Conservation (phyloP, 2,888 invertebrate genomes). For the Onthophagus sagittarius region DNA sequence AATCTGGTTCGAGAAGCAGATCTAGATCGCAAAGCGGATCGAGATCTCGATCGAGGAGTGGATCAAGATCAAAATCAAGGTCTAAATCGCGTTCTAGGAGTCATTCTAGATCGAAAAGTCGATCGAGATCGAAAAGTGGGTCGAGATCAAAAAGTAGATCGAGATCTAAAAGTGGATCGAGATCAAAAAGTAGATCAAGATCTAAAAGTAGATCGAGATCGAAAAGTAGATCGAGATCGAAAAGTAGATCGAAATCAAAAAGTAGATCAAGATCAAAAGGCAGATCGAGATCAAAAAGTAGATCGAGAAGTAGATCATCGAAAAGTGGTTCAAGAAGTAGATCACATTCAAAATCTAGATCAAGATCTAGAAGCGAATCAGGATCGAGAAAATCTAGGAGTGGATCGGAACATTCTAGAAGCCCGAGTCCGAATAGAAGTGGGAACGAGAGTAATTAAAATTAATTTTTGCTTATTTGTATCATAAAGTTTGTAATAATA, state of each 20-base stretch:
- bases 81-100: conserved; percentile 48
- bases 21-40: conserved; percentile 49
- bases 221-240: conserved; percentile 37
- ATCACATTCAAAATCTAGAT: conserved; percentile 32
- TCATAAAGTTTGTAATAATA: too few species aligned
- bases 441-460: neutral
- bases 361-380: conserved; percentile 35
- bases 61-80: conserved; percentile 48
- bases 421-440: conserved; percentile 39
- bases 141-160: conserved; percentile 43
- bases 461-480: neutral
- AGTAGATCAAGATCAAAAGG: conserved; percentile 39
- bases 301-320: conserved; percentile 28
- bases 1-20: conserved; percentile 39
- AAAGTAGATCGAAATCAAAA: conserved; percentile 30
- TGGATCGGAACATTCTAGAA: conserved; percentile 30
- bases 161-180: conserved; percentile 43
- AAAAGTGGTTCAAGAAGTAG: conserved; percentile 32
- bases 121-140: conserved; percentile 32
- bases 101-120: conserved; percentile 39
- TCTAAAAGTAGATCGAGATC: conserved; percentile 44
- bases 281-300: conserved; percentile 44
- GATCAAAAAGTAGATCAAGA: conserved; percentile 34
- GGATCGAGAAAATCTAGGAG: conserved; percentile 45
- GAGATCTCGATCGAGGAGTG: conserved; percentile 42